Conservation (phyloP, 2,113 vertebrate species). For the Tychaedon coryphoeus region DNA sequence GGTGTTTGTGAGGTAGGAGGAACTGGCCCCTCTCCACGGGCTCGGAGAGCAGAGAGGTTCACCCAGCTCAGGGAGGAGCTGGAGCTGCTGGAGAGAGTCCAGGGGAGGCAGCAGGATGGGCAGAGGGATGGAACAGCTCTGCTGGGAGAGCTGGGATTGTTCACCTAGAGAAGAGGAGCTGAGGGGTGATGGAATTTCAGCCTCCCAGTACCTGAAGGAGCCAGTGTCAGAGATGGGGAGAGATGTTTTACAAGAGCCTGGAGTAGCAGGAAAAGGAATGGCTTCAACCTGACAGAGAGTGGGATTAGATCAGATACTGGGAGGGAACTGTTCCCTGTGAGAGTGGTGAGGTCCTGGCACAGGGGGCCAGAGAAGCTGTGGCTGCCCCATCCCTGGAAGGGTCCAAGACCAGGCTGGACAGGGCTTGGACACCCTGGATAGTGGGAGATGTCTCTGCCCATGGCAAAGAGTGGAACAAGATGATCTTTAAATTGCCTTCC, state of each 20-base stretch:
- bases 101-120: background rate
- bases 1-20: background rate
- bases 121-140: background rate
- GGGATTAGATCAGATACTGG: background rate
- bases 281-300: background rate
- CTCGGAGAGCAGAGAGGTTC: background rate
- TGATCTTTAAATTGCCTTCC: background rate
- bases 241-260: background rate
- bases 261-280: background rate
- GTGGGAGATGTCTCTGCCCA: background rate
- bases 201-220: background rate
- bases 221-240: accelerated
- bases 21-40: accelerated
- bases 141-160: background rate
- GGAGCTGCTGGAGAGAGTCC: background rate
- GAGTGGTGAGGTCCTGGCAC: background rate
- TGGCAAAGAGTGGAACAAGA: accelerated
- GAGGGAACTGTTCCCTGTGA: background rate
- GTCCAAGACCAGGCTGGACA: accelerated
- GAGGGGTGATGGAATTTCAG: too few species aligned
- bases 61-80: background rate
- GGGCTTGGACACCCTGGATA: accelerated
- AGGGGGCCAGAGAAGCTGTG: background rate
- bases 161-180: background rate
- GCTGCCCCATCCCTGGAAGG: background rate